Evolutionary conservation across 1,140 invertebrate genomes (phyloP).

Genomic region (Lucilia sericata): DNA sequence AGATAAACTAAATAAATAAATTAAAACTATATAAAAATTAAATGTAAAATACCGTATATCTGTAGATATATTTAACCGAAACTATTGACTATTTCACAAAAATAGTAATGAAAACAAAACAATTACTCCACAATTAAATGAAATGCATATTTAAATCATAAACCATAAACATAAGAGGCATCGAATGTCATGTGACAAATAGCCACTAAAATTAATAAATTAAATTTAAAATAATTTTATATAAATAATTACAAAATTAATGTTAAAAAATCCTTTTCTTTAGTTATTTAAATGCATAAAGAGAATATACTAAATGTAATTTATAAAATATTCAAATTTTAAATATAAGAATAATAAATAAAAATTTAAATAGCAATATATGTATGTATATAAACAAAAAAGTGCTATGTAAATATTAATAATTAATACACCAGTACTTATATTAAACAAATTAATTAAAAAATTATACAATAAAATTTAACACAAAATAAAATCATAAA

Average conservation of each 20-base stretch:
- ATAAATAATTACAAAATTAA: not conserved
- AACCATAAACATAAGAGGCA: not conserved
- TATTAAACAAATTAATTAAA: no score
- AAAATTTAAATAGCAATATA: not conserved
- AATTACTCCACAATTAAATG: not conserved
- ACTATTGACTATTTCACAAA: no score
- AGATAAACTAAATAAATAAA: no score
- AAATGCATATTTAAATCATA: not conserved
- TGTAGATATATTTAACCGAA: not conserved
- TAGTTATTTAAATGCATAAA: no score
- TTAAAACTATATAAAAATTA: not conserved
- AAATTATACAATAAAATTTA: no score
- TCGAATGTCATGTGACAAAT: not conserved
- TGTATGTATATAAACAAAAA: no score
- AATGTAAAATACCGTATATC: not conserved
- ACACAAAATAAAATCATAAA: no score
- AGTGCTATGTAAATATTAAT: no score
- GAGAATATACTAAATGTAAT: not conserved
- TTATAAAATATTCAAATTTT: not conserved
- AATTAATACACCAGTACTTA: no score
- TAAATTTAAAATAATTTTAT: not conserved
- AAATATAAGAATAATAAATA: not conserved
- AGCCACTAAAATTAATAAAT: not conserved
- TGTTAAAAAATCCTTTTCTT: no score
- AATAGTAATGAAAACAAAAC: not conserved